Evolutionary conservation across 2,797 vertebrate species (phyloP).

Genomic region (Spinus olivaceus): DNA sequence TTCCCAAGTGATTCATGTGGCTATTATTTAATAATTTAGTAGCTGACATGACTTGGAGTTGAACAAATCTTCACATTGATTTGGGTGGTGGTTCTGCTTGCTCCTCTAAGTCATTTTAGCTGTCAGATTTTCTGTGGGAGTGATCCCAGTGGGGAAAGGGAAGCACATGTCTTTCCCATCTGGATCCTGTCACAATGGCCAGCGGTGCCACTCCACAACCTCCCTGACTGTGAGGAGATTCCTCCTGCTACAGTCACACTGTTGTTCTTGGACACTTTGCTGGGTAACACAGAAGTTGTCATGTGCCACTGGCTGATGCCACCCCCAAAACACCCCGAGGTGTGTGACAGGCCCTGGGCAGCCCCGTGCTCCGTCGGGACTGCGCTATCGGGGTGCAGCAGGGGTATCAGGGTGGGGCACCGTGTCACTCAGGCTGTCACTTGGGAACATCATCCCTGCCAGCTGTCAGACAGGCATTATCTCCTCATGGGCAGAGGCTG

Average conservation of each 20-base stretch:
- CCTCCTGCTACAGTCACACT: fast-evolving
- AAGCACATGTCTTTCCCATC: neutral
- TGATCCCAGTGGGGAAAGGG: neutral
- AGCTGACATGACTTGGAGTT: neutral
- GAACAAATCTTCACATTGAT: neutral
- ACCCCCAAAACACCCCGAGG: fast-evolving
- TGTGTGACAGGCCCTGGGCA: neutral
- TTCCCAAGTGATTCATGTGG: constrained; percentile 19
- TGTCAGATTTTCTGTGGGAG: neutral
- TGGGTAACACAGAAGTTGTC: neutral
- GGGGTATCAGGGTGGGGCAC: neutral
- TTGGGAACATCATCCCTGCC: neutral
- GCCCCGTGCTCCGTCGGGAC: fast-evolving
- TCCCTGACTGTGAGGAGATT: neutral
- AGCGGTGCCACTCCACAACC: fast-evolving
- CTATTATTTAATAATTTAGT: constrained; percentile 13
- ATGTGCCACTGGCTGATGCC: neutral
- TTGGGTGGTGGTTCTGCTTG: fast-evolving
- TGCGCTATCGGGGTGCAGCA: neutral
- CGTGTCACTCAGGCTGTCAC: neutral
- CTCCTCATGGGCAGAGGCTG: neutral
- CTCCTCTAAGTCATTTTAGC: neutral
- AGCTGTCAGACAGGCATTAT: constrained; percentile 15
- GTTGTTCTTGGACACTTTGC: fast-evolving
- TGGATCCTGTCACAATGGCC: fast-evolving